phyloP scores from a whole-genome alignment of 2,888 invertebrate genomes.

The Drosophila cognata region DNA sequence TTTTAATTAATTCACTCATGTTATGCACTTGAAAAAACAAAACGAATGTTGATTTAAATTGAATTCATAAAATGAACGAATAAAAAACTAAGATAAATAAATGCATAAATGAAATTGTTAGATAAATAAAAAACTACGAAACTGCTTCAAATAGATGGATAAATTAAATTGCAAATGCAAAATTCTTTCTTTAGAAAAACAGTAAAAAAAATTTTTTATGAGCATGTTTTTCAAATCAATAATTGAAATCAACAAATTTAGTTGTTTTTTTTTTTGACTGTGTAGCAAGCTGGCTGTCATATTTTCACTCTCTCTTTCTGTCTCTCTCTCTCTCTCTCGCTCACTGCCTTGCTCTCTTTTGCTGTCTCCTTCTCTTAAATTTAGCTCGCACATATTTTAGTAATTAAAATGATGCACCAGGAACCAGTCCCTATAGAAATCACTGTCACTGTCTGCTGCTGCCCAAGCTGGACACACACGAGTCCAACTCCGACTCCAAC shows the following conservation, averaged over 20 bases:
- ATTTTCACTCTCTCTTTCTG: neutral
- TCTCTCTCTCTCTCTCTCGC: neutral
- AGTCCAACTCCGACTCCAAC: neutral
- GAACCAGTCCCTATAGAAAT: slow-evolving; percentile 82
- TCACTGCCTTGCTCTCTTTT: slow-evolving; percentile 5
- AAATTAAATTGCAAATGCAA: neutral
- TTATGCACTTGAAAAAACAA: neutral
- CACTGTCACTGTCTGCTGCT: slow-evolving; percentile 53
- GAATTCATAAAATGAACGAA: neutral
- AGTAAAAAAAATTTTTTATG: too few relatives aligned
- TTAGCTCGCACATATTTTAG: slow-evolving; percentile 79
- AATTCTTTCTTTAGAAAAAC: too few relatives aligned
- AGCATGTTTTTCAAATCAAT: neutral
- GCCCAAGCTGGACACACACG: slow-evolving; percentile 19
- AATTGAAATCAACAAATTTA: neutral
- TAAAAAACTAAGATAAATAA: neutral
- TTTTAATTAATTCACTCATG: slow-evolving; percentile 16
- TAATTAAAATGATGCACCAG: slow-evolving; percentile 81
- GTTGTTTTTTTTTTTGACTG: neutral
- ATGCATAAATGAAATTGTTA: neutral
- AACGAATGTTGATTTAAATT: neutral
- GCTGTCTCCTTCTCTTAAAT: slow-evolving; percentile 41
- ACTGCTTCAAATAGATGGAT: neutral
- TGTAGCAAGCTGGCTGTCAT: slow-evolving; percentile 1
- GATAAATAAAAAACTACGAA: neutral